phyloP scores from a whole-genome alignment of 2,113 vertebrate species.

The Cygnus buccinator region DNA sequence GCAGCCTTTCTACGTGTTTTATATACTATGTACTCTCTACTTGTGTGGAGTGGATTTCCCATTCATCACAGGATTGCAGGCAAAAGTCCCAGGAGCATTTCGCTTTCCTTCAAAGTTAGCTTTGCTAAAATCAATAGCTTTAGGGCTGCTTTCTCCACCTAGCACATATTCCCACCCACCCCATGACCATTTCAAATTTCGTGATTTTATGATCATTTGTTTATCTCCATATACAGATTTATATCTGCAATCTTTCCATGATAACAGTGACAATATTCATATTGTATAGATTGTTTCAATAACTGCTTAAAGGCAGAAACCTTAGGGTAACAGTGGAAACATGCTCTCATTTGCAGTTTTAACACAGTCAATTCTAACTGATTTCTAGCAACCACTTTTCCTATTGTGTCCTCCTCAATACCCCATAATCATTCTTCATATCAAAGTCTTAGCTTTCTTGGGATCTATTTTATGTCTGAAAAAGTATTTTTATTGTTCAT shows the following conservation, averaged over 20 bases:
- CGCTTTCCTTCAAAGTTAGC: constrained; percentile 73
- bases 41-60: constrained; percentile 76
- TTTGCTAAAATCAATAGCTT: constrained; percentile 72
- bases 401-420: neutral
- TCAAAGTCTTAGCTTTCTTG: constrained; percentile 17
- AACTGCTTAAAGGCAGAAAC: neutral
- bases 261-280: neutral
- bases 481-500: neutral
- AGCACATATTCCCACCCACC: neutral
- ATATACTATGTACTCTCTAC: constrained; percentile 62
- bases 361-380: neutral
- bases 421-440: neutral
- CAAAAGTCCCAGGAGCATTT: constrained; percentile 71
- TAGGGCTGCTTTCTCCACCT: constrained; percentile 25
- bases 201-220: constrained; percentile 3
- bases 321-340: neutral
- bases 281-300: neutral
- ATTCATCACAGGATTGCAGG: constrained; percentile 74
- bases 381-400: neutral
- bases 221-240: neutral
- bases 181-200: constrained; percentile 14
- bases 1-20: constrained; percentile 52
- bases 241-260: neutral
- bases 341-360: neutral
- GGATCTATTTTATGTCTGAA: neutral